Percentiles rank a stretch among this genome's conserved stretches.
Evolutionary conservation across 2,888 invertebrate species (phyloP).

Genomic region (Minunthozetes semirufus): DNA sequence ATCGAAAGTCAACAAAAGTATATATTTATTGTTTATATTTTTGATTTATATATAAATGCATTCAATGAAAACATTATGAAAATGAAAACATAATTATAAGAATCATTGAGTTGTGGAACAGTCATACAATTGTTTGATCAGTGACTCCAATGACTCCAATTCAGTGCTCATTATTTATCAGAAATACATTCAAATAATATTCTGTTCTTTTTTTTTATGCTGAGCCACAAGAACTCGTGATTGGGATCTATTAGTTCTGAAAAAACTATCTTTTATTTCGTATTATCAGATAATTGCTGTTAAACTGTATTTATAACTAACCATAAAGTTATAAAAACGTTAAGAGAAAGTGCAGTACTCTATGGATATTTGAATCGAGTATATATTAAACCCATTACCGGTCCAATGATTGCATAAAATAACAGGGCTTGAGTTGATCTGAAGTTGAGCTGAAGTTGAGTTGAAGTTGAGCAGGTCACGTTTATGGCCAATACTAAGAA

Average conservation of each 20-base stretch:
- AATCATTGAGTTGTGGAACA: background rate
- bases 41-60: background rate
- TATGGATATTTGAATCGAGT: constrained; percentile 22
- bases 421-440: constrained; percentile 21
- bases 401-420: constrained; percentile 20
- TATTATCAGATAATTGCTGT: no score
- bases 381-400: constrained; percentile 17
- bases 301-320: background rate
- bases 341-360: background rate
- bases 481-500: constrained; percentile 45
- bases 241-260: background rate
- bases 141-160: background rate
- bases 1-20: background rate
- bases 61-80: background rate
- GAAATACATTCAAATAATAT: no score
- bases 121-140: background rate
- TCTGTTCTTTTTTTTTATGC: no score
- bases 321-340: background rate
- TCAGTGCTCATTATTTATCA: no score
- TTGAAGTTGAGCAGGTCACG: constrained; percentile 7
- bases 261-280: background rate
- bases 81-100: background rate
- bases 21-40: background rate
- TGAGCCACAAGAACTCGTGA: background rate
- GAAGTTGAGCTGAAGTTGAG: no score